Conservation (phyloP, 2,113 vertebrate species). For the Hypanus sabinus region DNA sequence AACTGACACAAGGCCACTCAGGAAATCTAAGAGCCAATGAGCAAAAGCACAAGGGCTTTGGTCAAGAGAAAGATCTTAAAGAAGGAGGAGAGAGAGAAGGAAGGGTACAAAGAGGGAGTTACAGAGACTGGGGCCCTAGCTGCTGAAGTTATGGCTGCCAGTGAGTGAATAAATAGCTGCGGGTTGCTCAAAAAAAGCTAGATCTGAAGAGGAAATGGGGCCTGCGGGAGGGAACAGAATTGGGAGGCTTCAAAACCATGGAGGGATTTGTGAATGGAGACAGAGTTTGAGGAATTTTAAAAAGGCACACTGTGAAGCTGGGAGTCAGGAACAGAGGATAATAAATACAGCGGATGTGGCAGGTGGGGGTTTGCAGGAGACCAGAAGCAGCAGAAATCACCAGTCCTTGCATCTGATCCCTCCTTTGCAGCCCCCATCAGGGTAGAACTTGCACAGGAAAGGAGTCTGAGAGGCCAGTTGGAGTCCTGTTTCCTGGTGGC, state of each 20-base stretch:
- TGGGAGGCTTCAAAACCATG: not conserved
- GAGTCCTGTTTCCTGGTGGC: no score
- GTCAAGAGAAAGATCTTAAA: not conserved
- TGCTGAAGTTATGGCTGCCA: not conserved
- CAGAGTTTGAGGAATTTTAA: not conserved
- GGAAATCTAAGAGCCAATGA: not conserved
- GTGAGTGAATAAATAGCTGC: no score
- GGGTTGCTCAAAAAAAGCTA: not conserved
- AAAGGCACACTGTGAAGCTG: not conserved
- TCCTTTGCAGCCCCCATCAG: not conserved
- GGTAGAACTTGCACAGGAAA: not conserved
- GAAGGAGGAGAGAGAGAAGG: not conserved
- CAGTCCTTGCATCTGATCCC: not conserved
- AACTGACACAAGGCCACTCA: not conserved
- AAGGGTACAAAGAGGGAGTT: not conserved
- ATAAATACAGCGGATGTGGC: not conserved
- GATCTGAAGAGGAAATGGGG: not conserved
- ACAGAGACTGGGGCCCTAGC: not conserved
- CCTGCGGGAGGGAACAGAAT: not conserved
- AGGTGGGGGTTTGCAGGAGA: not conserved
- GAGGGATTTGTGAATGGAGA: not conserved
- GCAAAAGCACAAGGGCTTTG: not conserved
- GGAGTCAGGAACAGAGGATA: not conserved
- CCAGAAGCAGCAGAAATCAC: not conserved
- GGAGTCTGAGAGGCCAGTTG: no score